Evolutionary conservation across 2,888 invertebrate species (phyloP).

Genomic region (Gastracanthus pulcherrimus): DNA sequence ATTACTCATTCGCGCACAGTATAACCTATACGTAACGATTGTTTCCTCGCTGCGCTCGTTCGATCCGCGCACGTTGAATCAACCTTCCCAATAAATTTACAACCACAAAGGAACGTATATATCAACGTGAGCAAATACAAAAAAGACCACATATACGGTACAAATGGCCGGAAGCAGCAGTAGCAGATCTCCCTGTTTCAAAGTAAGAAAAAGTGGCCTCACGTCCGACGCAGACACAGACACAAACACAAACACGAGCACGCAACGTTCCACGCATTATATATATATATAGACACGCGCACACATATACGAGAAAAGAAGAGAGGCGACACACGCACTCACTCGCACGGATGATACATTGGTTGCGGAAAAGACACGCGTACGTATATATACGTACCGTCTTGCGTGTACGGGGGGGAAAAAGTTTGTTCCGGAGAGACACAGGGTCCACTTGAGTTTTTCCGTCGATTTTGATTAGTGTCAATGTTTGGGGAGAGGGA

Average conservation of each 20-base stretch:
- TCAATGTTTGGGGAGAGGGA: constrained; percentile 26
- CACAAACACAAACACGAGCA: not conserved
- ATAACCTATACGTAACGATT: too few species aligned
- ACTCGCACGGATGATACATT: constrained; percentile 43
- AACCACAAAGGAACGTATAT: too few species aligned
- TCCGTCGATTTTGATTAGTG: constrained; percentile 46
- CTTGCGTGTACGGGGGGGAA: not conserved
- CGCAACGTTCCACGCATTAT: not conserved
- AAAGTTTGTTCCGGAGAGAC: constrained; percentile 43
- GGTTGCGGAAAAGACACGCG: constrained; percentile 8
- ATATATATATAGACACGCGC: not conserved
- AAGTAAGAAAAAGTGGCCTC: constrained; percentile 24
- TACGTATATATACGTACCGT: not conserved
- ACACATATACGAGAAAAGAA: constrained; percentile 17
- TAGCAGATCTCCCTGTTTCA: constrained; percentile 28
- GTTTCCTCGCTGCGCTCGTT: too few species aligned
- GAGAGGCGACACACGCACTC: not conserved
- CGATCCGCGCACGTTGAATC: not conserved
- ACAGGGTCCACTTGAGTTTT: constrained; percentile 34
- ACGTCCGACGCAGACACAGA: not conserved
- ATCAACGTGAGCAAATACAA: too few species aligned
- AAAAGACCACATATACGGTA: too few species aligned
- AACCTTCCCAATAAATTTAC: not conserved
- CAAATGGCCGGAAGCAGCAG: not conserved
- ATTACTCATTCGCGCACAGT: too few species aligned